Evolutionary conservation across 2,113 vertebrate genomes (phyloP), one percentile per base, ranked within the genome.

Genomic region (Gnathonemus longibarbis): DNA sequence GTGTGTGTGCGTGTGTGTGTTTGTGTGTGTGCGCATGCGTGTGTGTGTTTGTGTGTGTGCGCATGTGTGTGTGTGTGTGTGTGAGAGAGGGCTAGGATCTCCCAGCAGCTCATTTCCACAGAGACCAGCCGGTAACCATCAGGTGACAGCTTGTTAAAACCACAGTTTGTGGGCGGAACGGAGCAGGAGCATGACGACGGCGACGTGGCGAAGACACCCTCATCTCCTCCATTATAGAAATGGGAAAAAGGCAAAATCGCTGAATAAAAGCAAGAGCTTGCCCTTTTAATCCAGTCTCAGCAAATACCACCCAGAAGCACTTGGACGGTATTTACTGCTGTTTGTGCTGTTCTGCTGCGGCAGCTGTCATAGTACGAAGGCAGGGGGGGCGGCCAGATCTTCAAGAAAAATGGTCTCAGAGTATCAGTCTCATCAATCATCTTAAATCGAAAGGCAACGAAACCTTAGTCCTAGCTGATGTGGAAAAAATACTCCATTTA

Each of bases 401-500:
- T 80, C 74, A 3, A 85, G 46, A 50, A 53, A 52, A 53, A 53
- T n/a, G 50, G 27, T 52, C 15, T 56, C 19, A 39, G 86, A 39
- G 27, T 49, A n/a, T 39, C 50, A 1, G 17, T 31, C 50, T 87
- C 86, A 53, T 39, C 74, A 27, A 42, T 87, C 86, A 87, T 52
- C 86, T 35, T 87, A 87, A 87, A 87, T 87, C 31, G 15, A 80
- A 87, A 56, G 86, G 49, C 49, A 87, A 52, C 9, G 50, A 87
- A 87, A 87, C 27, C 27, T n/a, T 87, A n/a, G n/a, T n/a, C 84
- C 13, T 86, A 15, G 84, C 84, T 87, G 49, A 48, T 49, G 11
- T 31, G 27, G 84, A 13, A 49, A 87, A 87, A 87, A 52, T 27
- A 15, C 46, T 87, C n/a, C 3, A 1, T 70, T 70, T 31, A 70